Base-by-base conservation (phyloP, 2,797 vertebrate species). In the Hydrophis major region DNA sequence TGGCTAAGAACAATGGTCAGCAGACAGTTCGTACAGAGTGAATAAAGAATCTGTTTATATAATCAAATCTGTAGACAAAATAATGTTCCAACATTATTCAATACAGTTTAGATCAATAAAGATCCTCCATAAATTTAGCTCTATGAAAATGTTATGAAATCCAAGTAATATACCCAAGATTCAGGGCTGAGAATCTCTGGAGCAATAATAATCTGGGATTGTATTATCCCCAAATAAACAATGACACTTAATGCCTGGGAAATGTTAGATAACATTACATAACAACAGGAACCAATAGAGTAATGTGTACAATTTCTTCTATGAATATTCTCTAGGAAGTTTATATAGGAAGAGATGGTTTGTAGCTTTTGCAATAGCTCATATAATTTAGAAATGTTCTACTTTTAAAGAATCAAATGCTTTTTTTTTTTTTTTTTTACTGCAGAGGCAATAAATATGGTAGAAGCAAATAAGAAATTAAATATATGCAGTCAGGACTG, bases 401-500 rank as follows among this genome's bases (percentile, higher is more conserved):
- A 28, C 53, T 66, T 87, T 63, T 55, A 28, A 53, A 69, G 32
- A 88, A 88, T 88, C 32, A 59, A 74, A 18, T 32, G 16, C 12
- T 22, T 74, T 50, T 7, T 6, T 32, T 42, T 25, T 78, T 18
- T 28, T 56, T 42, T 25, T 83, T 18, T 28, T 42, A 90, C 94
- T 94, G 78, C 93, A 95, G 16, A 50, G 22, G 12, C 60, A 92
- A 61, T 88, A n/a, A 83, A 74, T 66, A 74, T 25, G 63, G 25
- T 92, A 42, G 88, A 88, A 94, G 60, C 94, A 95, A 96, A 94
- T 74, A 91, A 25, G 59, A 89, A 89, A 55, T 90, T 22, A 92
- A 95, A 94, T 93, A 53, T 3, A 69, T 89, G 91, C 92, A 59
- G 92, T 92, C 4, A 47, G 10, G 37, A 83, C 42, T 83, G 74